Base-by-base conservation (phyloP, 2,888 invertebrate species). In the Hedya salicella region DNA sequence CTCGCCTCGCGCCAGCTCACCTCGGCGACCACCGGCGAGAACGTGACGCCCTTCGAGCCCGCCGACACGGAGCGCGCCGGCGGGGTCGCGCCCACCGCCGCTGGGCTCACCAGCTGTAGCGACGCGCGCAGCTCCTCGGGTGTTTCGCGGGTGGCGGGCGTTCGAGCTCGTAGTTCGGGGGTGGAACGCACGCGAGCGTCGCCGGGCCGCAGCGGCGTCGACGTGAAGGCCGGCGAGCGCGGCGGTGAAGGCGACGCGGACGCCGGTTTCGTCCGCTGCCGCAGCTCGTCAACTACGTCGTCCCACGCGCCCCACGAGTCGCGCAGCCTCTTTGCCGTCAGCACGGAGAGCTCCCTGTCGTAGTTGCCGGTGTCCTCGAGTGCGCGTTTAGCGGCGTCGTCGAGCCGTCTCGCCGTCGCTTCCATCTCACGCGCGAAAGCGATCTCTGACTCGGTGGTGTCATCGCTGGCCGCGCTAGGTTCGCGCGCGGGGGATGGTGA, bases 11-110 rank as follows among this genome's bases (percentile, higher is more conserved):
- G 93, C 96, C 96, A 96, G 80, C 95, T 95, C 68, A 96, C 95
- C 86, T 96, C 96, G 53, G 95, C 95, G 13, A 96, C 96, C 59
- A 96, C 95, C 3, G 96, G 96, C 74, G 95, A 96, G 82, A 96
- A 96, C 76, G 96, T 96, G 30, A 96, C 96, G 56, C 95, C 96
- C 76, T 93, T 94, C 40, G 91, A 91, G 48, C 92, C 91, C 8
- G 91, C 77, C 44, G 92, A 92, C 60, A 90, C 85, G 13, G 91
- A 91, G 53, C 92, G 89, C 67, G 76, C 82, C n/a, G 90, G 88
- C 21, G 88, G 88, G 64, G 78, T 77, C 3, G 78, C 70, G 60
- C 75, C 81, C 17, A 82, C 75, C 14, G 79, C 77, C 56, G 81
- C 75, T 39, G 87, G 82, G 74, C 94, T 89, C n/a, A 94, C 94